Base-by-base conservation (phyloP, 2,113 vertebrate genomes). In the Saimiri boliviensis region DNA sequence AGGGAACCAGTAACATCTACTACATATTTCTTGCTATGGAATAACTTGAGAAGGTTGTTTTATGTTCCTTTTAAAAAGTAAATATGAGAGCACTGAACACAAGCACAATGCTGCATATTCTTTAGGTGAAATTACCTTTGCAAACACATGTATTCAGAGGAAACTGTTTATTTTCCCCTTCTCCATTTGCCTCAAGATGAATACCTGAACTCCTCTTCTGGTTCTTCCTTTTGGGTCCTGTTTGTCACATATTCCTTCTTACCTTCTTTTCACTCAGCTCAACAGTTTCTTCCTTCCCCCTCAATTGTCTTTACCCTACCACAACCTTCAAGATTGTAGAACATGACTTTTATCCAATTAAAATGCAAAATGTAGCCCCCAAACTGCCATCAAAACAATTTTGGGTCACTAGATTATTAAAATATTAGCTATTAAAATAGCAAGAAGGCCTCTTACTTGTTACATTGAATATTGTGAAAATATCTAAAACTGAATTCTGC, bases 11-110 rank as follows among this genome's bases (percentile, higher is more conserved):
- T 63, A 32, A 32, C 12, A 63, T 63, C 40, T 81, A 45, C 32
- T 23, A 11, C 1, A 11, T 74, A 86, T 86, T 93, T 82, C 71
- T 89, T 93, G 49, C 82, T 97, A 94, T 97, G 96, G 89, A 96
- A 66, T 96, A 94, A 96, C 77, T 89, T 70, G 45, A 93, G 80
- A 97, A 93, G 94, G 89, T 25, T 40, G 35, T 11, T 70, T 82
- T 52, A 84, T 21, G 16, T 32, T 95, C 42, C 27, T 90, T 45
- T 63, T 79, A 40, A 47, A 89, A 95, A 82, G 63, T 45, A 82
- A 66, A 63, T 79, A 56, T 27, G 85, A 92, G 32, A 37, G 42
- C 54, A 71, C 4, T 37, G 45, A 87, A 35, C 37, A n/a, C 4
- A 68, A 45, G 10, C 81, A 60, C 49, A 82, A 27, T 5, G 25